Evolutionary conservation across 1,140 invertebrate genomes (phyloP).

Genomic region (Heliconius congener): DNA sequence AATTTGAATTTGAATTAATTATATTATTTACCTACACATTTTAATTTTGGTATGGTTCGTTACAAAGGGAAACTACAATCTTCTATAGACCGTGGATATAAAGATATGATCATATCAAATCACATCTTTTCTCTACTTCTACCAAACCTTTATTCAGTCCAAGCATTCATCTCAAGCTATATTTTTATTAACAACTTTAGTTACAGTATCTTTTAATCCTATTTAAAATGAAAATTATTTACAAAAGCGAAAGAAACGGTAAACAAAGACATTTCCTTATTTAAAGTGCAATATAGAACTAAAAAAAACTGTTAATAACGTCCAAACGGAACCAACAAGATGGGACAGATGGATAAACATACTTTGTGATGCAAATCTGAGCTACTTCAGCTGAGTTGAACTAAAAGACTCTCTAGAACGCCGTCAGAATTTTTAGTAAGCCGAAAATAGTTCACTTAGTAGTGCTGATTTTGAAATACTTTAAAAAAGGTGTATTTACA

Average conservation of each 20-base stretch:
- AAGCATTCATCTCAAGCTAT: no score
- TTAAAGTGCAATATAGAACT: neutral
- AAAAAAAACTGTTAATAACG: slow-evolving; percentile 14
- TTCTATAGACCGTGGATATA: no score
- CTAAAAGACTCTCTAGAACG: slow-evolving; percentile 18
- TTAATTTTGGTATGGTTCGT: no score
- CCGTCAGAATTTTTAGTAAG: slow-evolving; percentile 29
- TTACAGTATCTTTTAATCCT: neutral
- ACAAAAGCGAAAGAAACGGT: neutral
- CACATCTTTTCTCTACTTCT: no score
- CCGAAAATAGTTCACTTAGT: slow-evolving; percentile 21
- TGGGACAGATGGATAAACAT: slow-evolving; percentile 29
- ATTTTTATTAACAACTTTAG: no score
- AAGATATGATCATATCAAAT: no score
- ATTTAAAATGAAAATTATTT: neutral
- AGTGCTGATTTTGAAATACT: neutral
- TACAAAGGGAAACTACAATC: no score
- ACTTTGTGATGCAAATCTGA: slow-evolving; percentile 34
- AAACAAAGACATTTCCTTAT: neutral
- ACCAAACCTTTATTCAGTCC: no score
- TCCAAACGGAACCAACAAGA: slow-evolving; percentile 20
- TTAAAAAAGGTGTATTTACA: neutral
- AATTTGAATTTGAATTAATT: no score
- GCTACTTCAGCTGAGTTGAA: slow-evolving; percentile 23
- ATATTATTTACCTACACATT: no score